phyloP scores from a whole-genome alignment of 2,113 vertebrate species.

The Alces alces region DNA sequence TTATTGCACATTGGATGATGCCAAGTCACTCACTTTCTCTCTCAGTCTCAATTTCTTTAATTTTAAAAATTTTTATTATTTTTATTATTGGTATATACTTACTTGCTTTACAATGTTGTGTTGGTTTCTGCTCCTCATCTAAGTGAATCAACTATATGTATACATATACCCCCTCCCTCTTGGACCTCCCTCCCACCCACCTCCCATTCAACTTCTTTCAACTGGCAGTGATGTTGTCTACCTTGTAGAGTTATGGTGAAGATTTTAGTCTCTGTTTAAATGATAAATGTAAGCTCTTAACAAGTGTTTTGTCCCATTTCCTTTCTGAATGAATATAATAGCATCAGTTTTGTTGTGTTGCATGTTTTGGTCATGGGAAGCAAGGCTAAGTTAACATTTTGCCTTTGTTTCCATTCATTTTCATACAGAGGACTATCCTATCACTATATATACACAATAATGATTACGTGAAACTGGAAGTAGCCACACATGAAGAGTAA shows the following conservation, averaged over 20 bases:
- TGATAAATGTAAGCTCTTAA: neutral
- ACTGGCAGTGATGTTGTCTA: neutral
- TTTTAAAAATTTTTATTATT: neutral
- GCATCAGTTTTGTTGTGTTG: neutral
- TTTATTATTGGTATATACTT: neutral
- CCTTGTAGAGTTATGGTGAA: neutral
- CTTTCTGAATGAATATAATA: neutral
- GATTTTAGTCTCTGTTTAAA: neutral
- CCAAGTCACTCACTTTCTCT: neutral
- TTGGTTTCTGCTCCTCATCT: neutral
- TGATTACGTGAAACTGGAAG: neutral
- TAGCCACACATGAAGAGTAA: neutral
- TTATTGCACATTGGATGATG: neutral
- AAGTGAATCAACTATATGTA: neutral
- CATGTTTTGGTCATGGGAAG: neutral
- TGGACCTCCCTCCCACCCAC: neutral
- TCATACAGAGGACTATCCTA: neutral
- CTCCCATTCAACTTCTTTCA: neutral
- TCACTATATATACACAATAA: neutral
- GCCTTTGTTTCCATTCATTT: neutral
- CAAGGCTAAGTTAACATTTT: neutral
- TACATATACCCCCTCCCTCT: neutral
- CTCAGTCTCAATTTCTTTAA: neutral
- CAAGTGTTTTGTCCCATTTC: neutral
- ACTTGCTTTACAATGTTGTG: neutral